Percentiles rank a stretch among this genome's conserved stretches.
phyloP scores from a whole-genome alignment of 2,113 vertebrate genomes.

The Epinephelus cyanopodus region DNA sequence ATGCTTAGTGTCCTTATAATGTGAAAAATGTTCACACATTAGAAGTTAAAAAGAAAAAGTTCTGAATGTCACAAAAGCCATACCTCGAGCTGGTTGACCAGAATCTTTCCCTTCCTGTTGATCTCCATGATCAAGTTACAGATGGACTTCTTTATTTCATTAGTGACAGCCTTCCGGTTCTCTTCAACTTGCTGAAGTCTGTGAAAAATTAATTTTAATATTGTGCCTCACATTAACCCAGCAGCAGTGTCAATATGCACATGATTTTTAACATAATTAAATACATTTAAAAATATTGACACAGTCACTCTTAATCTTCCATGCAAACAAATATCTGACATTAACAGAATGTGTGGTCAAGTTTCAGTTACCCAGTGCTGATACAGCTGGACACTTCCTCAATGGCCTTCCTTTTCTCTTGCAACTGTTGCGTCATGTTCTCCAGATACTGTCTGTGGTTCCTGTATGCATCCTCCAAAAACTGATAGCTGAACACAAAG shows the following conservation, averaged over 20 bases:
- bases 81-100: constrained; percentile 97
- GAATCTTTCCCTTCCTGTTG: constrained; percentile 97
- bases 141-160: constrained; percentile 98
- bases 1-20: too few species aligned
- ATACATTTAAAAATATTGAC: neutral
- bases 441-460: constrained; percentile 97
- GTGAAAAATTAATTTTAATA: constrained; percentile 40
- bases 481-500: constrained; percentile 91
- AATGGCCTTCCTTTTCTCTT: constrained; percentile 95
- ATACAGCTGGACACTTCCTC: constrained; percentile 94
- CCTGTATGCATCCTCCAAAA: constrained; percentile 98
- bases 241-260: neutral
- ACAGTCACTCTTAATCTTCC: too few species aligned
- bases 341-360: neutral
- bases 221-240: neutral
- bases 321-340: neutral
- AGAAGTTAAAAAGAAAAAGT: neutral
- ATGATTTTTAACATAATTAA: neutral
- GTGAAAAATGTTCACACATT: too few species aligned
- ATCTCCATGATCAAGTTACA: constrained; percentile 98
- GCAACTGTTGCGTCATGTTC: constrained; percentile 93
- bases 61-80: neutral
- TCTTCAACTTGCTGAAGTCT: constrained; percentile 98
- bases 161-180: constrained; percentile 95
- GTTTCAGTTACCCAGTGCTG: constrained; percentile 88